Base-by-base conservation (phyloP, 2,113 vertebrate species). In the Phycodurus eques region DNA sequence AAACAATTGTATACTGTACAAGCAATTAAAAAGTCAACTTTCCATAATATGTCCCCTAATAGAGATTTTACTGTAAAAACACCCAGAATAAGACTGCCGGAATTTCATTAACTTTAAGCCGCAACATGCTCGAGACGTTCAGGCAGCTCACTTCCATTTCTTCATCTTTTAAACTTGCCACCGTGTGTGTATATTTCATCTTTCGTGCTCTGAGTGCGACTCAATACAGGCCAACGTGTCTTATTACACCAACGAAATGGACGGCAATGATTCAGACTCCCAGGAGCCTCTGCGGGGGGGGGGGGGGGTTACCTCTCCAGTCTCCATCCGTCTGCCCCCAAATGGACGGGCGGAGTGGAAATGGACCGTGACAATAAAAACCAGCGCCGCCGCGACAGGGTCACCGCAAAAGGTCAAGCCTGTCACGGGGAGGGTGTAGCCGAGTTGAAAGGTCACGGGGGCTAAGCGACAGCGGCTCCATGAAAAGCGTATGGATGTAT, bases 341-440 rank as follows among this genome's bases (percentile, higher is more conserved):
- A 88, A 81, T 83, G 80, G 86, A 86, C 82, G 82, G 66, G 70
- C 79, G 33, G 74, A 73, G 81, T 79, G 84, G 85, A 85, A 83
- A 88, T 85, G 80, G 62, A 80, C 85, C 87, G 74, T 84, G 87
- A 86, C 85, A 84, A 83, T 75, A 85, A 85, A 89, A 81, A 80
- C 71, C 81, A 82, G 82, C 77, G 79, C 31, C 79, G 62, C 39
- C 57, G 70, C 77, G 64, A 70, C 49, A 20, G 72, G 80, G 82
- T 57, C 80, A 76, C 12, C 43, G 54, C 74, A 86, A 39, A 82
- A 88, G 87, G 88, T 88, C 85, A 83, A 44, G 53, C 67, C 76
- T 83, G 67, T 69, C 76, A 77, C 61, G 68, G 75, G 68, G 78
- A 82, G 73, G 86, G 77, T 77, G 82, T 75, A 60, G 68, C 68